Percentiles rank a stretch among this genome's conserved stretches.
These are phyloP conservation scores for Distichodus sexfasciatus DNA, from an alignment of 2,797 vertebrate genomes.

Conservation along the genomic window DNA sequence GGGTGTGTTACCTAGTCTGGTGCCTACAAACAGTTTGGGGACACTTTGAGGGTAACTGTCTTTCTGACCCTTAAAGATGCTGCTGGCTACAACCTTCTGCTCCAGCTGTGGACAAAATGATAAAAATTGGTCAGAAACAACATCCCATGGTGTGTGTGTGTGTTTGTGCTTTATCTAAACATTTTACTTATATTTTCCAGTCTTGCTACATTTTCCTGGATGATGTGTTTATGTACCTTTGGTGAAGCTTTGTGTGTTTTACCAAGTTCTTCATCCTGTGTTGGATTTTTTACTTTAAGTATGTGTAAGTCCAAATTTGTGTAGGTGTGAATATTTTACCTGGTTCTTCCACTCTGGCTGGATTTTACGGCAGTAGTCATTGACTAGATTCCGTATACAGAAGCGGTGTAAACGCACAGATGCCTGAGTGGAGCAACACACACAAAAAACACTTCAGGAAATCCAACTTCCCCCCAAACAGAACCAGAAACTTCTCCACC, in stretches of 20 bases:
- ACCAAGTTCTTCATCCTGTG: slow-evolving; percentile 3
- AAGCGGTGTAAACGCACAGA: slow-evolving; percentile 84
- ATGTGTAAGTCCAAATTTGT: background rate
- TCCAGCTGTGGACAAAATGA: slow-evolving; percentile 75
- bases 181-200: background rate
- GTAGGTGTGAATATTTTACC: slow-evolving; percentile 64
- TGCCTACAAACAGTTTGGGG: slow-evolving; percentile 89
- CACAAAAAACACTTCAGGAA: background rate
- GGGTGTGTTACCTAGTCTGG: slow-evolving; percentile 80
- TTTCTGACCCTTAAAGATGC: slow-evolving; percentile 94
- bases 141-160: background rate
- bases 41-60: slow-evolving; percentile 93
- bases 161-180: too few species aligned
- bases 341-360: slow-evolving; percentile 96
- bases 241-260: slow-evolving; percentile 2
- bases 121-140: background rate
- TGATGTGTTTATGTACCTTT: background rate
- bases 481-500: background rate
- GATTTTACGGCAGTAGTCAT: slow-evolving; percentile 89
- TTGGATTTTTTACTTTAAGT: background rate
- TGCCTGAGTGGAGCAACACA: slow-evolving; percentile 67
- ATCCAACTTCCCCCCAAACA: too few species aligned
- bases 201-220: background rate
- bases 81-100: slow-evolving; percentile 93
- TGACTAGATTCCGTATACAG: slow-evolving; percentile 90